Percentiles rank a stretch among this genome's conserved stretches.
Evolutionary conservation across 2,888 invertebrate species (phyloP).

Genomic region (Leptarthrus brevirostris): DNA sequence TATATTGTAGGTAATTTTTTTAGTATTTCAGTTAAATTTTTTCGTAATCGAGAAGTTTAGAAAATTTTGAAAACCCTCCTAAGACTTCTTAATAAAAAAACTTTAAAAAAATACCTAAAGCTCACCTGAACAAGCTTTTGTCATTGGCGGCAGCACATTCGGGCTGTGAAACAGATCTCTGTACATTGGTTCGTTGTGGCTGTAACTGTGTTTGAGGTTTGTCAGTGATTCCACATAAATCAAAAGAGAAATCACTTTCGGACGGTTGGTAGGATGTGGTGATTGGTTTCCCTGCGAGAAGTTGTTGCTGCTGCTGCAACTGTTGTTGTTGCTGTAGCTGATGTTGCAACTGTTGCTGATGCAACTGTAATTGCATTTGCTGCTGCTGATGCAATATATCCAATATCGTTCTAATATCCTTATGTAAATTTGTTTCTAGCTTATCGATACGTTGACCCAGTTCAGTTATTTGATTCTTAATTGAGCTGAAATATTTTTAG

Average conservation of each 20-base stretch:
- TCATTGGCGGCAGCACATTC: slow-evolving; percentile 58
- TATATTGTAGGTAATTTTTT: too few relatives aligned
- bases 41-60: too few relatives aligned
- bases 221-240: slow-evolving; percentile 57
- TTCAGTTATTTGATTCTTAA: slow-evolving; percentile 59
- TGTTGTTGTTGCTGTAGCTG: slow-evolving; percentile 58
- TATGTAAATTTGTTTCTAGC: slow-evolving; percentile 59
- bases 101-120: slow-evolving; percentile 53
- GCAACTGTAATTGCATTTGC: slow-evolving; percentile 58
- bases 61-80: too few relatives aligned
- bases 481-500: slow-evolving; percentile 55
- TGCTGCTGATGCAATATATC: slow-evolving; percentile 60
- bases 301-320: slow-evolving; percentile 57
- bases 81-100: too few relatives aligned
- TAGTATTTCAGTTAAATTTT: too few relatives aligned
- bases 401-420: slow-evolving; percentile 59
- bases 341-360: slow-evolving; percentile 57
- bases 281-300: slow-evolving; percentile 56
- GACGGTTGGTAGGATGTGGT: slow-evolving; percentile 60
- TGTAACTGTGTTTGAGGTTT: slow-evolving; percentile 56
- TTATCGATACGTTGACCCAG: slow-evolving; percentile 59
- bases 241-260: slow-evolving; percentile 62
- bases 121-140: slow-evolving; percentile 59
- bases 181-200: slow-evolving; percentile 59
- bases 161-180: slow-evolving; percentile 60